Evolutionary conservation across 53 echinoderm and acorn worm genomes (phyloP).

Genomic region (Holothuria leucospilota): DNA sequence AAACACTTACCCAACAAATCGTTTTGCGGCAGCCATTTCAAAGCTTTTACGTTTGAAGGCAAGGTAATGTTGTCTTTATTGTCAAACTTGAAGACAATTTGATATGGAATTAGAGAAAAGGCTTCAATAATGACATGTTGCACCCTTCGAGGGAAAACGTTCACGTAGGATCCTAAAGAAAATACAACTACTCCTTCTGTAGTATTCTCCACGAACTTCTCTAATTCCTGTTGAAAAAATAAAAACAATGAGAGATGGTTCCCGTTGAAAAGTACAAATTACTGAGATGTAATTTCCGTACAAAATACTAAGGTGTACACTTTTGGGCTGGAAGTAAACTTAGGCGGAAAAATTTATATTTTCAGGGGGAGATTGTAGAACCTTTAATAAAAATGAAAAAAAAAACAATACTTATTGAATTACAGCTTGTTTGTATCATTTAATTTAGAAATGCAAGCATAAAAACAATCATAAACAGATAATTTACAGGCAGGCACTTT

Average conservation of each 20-base stretch:
- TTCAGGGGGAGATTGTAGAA: no score
- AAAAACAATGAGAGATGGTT: no score
- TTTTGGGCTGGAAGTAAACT: no score
- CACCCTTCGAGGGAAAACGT: not conserved
- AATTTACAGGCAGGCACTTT: not conserved
- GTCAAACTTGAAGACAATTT: conserved; percentile 22
- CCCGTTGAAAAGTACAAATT: no score
- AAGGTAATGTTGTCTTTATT: not conserved
- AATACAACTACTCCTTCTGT: conserved; percentile 1
- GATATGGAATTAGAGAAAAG: not conserved
- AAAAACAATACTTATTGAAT: no score
- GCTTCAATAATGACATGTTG: not conserved
- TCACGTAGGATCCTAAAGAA: conserved; percentile 21
- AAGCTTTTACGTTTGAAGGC: conserved; percentile 45
- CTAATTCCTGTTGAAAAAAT: not conserved
- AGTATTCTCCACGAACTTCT: not conserved
- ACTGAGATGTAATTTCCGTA: no score
- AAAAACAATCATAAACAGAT: no score
- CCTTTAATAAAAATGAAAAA: no score
- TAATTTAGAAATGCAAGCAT: no score
- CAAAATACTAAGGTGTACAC: no score
- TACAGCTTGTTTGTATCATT: no score
- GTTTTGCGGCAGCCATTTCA: conserved; percentile 65
- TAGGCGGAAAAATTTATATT: no score
- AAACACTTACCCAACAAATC: conserved; percentile 45